Base-by-base conservation (phyloP, 2,797 vertebrate species). In the Todus mexicanus region DNA sequence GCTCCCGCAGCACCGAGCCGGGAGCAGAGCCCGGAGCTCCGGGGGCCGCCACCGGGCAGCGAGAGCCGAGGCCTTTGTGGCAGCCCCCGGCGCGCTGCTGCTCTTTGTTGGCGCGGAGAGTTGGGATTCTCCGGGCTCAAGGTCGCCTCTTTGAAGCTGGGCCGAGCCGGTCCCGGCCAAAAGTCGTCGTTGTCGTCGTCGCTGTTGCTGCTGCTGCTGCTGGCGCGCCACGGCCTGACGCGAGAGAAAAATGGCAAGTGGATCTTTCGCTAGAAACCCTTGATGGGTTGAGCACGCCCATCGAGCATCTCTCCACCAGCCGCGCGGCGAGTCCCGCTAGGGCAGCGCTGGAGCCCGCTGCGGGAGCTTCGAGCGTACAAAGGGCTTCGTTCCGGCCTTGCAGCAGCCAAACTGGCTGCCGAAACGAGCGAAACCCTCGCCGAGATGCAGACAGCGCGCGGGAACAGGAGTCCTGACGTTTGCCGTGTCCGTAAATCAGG, bases 401-500 rank as follows among this genome's bases (percentile, higher is more conserved):
- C 23, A 3, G 15, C 69, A 2, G 54, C 33, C 31, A 2, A 11
- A 5, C 22, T 2, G 38, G 35, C 38, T 31, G 64, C 84, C 78
- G 37, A n/a, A 73, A 54, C 2, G 2, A 5, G 1, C 1, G 15
- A 6, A 38, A 2, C 20, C 7, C 48, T 5, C 1, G 1, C 4
- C 2, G 17, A 11, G 68, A 2, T 2, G 2, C 6, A 3, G 38
- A 1, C 47, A 7, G 72, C 72, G 33, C 35, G 2, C 1, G 2
- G 8, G 3, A 11, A 3, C 15, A 0, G 1, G 5, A 4, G 22
- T 7, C 50, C 75, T 4, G 14, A 0, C 4, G 0, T 9, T 7
- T 1, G 61, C 12, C 0, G 27, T 10, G 27, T 1, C 42, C 5
- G 1, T 11, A 2, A 6, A 5, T 10, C 65, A 13, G 47, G 47